Base-by-base conservation (phyloP, 2,797 vertebrate species). In the Amblyopsis hoosieri region DNA sequence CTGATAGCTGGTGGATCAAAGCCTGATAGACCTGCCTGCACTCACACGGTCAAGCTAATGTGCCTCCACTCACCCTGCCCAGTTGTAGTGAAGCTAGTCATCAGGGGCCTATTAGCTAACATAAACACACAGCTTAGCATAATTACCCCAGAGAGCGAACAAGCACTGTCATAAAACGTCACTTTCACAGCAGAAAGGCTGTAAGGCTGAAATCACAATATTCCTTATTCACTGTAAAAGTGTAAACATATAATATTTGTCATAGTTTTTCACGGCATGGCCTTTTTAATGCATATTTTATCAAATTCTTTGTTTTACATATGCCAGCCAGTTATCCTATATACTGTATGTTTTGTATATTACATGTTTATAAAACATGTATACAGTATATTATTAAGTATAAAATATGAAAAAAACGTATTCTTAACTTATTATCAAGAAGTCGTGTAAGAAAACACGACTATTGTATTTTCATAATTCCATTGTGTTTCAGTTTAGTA, bases 41-140 rank as follows among this genome's bases (percentile, higher is more conserved):
- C 46, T 71, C 62, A 49, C 17, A 37, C 12, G 11, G 58, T 45
- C 1, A 12, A 68, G 62, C 69, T 75, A 72, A 71, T 60, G 61
- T 66, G 53, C 57, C 54, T 29, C 6, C 4, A 4, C 54, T 9
- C 13, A 9, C 13, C 56, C 10, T 14, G 9, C 54, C 19, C 53
- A 29, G 23, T 29, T 29, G 23, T 29, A 29, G 23, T 67, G 68
- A 79, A 62, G 47, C 67, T 37, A 74, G 83, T 82, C 76, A 81
- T 84, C 86, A 86, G 75, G 83, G 89, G 67, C 85, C 80, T 85
- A 82, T 92, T 90, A 89, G 82, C 77, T 72, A 83, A 82, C 74
- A 83, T 88, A 91, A 91, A 92, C 90, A 92, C 75, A 82, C 79
- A 88, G 83, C 78, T 89, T 87, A 84, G 75, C 51, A 45, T 87